Conservation (phyloP, 2,888 invertebrate genomes). For the Rhynchonema sp. region DNA sequence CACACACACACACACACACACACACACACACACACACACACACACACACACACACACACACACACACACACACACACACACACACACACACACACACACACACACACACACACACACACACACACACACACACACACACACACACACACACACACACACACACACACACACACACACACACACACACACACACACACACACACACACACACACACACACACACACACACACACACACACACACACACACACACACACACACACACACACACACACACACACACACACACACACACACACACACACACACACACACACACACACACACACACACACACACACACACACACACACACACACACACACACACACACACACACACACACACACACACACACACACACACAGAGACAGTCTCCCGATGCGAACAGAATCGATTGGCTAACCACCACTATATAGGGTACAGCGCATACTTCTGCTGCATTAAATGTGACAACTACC, state of each 20-base stretch:
- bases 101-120: constrained; percentile 5
- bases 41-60: background rate
- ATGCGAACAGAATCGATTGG: too few species aligned
- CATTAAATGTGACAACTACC: too few species aligned
- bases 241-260: constrained; percentile 4
- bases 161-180: constrained; percentile 6
- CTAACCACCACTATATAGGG: too few species aligned
- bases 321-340: too few species aligned
- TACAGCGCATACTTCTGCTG: too few species aligned
- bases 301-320: too few species aligned
- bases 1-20: constrained; percentile 1
- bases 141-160: constrained; percentile 6
- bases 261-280: constrained; percentile 3
- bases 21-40: constrained; percentile 2
- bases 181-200: constrained; percentile 6
- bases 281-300: constrained; percentile 2
- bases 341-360: too few species aligned
- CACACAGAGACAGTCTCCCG: too few species aligned
- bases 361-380: too few species aligned
- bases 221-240: constrained; percentile 6
- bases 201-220: constrained; percentile 6
- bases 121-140: constrained; percentile 6
- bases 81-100: constrained; percentile 1
- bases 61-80: constrained; percentile 1
- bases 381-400: too few species aligned